phyloP scores from a whole-genome alignment of 2,113 vertebrate genomes.

The Felis chaus region DNA sequence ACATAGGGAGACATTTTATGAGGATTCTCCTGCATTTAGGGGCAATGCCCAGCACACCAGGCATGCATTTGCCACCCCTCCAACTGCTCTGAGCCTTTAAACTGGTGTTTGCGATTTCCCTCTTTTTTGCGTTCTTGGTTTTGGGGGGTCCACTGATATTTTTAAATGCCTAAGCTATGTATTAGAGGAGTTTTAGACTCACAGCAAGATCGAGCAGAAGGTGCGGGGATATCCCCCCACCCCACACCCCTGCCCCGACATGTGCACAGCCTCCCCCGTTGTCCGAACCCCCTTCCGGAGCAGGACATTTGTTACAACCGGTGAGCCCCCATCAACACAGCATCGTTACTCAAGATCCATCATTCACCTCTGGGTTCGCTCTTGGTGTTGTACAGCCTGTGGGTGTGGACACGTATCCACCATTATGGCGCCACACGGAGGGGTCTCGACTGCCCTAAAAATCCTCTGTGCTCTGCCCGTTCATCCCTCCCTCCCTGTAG shows the following conservation, averaged over 20 bases:
- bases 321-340: neutral
- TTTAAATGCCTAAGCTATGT: neutral
- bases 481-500: neutral
- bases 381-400: too few relatives aligned
- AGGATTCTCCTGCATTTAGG: neutral
- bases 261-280: fast-evolving
- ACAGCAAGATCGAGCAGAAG: neutral
- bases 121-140: neutral
- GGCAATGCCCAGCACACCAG: neutral
- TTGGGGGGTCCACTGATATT: neutral
- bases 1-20: neutral
- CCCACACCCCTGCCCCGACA: too few relatives aligned
- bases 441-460: neutral
- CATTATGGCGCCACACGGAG: fast-evolving
- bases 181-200: neutral
- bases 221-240: neutral
- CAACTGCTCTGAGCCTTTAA: neutral
- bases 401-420: neutral
- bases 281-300: neutral
- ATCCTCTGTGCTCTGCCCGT: too few relatives aligned
- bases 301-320: fast-evolving
- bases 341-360: fast-evolving
- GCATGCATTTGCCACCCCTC: neutral
- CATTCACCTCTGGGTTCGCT: neutral
- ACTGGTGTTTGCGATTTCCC: neutral